A percentile compares a stretch with the other conserved stretches of the same genome.
phyloP scores from a whole-genome alignment of 2,888 invertebrate genomes.

The Chrysomela aeneicollis region DNA sequence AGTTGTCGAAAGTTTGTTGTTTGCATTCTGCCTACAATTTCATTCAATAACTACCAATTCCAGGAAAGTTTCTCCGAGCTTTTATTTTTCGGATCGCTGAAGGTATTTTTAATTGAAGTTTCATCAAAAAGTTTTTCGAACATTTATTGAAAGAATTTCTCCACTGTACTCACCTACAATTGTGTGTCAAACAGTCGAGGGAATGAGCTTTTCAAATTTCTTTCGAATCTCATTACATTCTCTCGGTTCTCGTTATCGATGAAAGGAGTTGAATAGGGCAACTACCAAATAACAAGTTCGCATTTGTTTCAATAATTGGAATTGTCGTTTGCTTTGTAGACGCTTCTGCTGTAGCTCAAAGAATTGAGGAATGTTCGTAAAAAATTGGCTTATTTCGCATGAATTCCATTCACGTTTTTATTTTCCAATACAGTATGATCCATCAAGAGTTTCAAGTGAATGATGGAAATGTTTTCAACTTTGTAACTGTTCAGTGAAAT shows the following conservation, averaged over 20 bases:
- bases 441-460: too few species aligned
- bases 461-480: too few species aligned
- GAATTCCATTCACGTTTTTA: too few species aligned
- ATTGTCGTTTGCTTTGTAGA: too few species aligned
- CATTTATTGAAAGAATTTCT: slow-evolving; percentile 36
- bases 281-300: too few species aligned
- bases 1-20: slow-evolving; percentile 43
- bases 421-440: too few species aligned
- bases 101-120: slow-evolving; percentile 39
- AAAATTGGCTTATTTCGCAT: too few species aligned
- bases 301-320: too few species aligned
- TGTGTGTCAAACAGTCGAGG: slow-evolving; percentile 22
- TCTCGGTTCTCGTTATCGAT: too few species aligned
- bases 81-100: slow-evolving; percentile 33
- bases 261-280: too few species aligned
- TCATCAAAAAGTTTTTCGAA: slow-evolving; percentile 35
- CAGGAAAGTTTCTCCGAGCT: slow-evolving; percentile 23
- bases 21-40: slow-evolving; percentile 35
- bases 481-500: too few species aligned
- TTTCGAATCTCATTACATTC: not conserved
- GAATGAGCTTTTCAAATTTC: slow-evolving; percentile 28
- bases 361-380: not conserved
- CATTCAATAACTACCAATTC: slow-evolving; percentile 38
- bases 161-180: slow-evolving; percentile 28
- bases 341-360: too few species aligned